Percentiles rank a stretch among this genome's conserved stretches.
Evolutionary conservation across 1,140 invertebrate genomes (phyloP).

Genomic region (Drosophila bifasciata): DNA sequence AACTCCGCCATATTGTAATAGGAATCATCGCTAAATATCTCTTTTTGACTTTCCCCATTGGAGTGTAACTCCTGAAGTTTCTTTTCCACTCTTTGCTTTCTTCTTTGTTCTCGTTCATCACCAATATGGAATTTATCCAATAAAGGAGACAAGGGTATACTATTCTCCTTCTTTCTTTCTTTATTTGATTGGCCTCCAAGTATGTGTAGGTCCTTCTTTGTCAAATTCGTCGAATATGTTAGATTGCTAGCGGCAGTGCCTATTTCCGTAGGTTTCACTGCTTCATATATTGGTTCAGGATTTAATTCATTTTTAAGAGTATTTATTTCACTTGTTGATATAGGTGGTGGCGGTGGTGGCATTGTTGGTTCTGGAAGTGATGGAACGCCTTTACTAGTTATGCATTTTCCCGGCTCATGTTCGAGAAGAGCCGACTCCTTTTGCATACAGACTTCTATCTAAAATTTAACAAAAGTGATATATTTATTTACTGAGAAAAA

Average conservation of each 20-base stretch:
- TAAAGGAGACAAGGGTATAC: neutral
- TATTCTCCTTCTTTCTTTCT: constrained; percentile 13
- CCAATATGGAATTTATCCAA: constrained; percentile 22
- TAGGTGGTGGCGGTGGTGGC: constrained; percentile 87
- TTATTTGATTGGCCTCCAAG: constrained; percentile 1
- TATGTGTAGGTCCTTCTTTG: neutral
- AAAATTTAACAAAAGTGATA: constrained; percentile 9
- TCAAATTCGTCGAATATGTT: neutral
- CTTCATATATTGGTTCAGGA: constrained; percentile 93
- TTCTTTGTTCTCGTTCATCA: constrained; percentile 88
- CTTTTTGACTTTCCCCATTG: constrained; percentile 85
- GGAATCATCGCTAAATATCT: constrained; percentile 81
- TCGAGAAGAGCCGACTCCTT: constrained; percentile 11
- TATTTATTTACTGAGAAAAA: neutral
- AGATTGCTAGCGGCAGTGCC: constrained; percentile 5
- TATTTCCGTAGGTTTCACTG: constrained; percentile 84
- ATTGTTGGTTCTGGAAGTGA: constrained; percentile 90
- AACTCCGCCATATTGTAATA: constrained; percentile 96
- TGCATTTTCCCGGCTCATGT: constrained; percentile 7
- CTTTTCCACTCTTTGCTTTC: constrained; percentile 93
- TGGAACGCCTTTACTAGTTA: constrained; percentile 85
- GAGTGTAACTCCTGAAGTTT: constrained; percentile 91
- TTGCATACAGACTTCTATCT: constrained; percentile 53
- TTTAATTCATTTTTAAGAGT: constrained; percentile 54
- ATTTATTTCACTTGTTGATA: constrained; percentile 75